These are phyloP conservation scores for Anabas testudineus DNA, from an alignment of 2,797 vertebrate species.

Conservation along the genomic window DNA sequence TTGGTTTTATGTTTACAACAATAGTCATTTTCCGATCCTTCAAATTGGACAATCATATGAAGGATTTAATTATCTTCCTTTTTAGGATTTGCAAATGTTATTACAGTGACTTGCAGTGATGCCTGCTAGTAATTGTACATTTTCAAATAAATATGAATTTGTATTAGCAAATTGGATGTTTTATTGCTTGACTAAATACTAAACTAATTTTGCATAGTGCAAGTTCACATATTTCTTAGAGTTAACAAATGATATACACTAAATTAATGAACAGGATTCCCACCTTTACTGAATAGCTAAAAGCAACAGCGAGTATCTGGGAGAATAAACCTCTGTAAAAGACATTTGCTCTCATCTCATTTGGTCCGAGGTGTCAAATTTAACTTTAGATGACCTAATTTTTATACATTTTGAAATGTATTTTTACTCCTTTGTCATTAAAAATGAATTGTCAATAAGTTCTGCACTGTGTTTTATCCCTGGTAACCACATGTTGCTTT, in stretches of 20 bases:
- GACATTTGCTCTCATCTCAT: background rate
- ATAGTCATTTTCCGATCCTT: background rate
- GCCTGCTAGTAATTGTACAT: background rate
- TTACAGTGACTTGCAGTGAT: background rate
- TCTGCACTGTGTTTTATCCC: background rate
- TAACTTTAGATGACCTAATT: background rate
- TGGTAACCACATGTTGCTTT: slow-evolving; percentile 38
- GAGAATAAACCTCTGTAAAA: background rate
- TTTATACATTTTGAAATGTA: background rate
- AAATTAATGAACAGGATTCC: background rate
- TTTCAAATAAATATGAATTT: background rate
- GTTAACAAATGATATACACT: background rate
- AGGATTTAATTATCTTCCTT: background rate
- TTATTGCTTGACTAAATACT: background rate
- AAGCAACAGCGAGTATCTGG: background rate
- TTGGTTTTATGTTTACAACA: background rate
- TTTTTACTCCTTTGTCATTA: background rate
- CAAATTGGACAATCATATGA: background rate
- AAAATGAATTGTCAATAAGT: background rate
- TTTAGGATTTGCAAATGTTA: background rate
- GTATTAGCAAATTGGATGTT: background rate
- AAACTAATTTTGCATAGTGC: background rate
- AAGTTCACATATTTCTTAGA: background rate
- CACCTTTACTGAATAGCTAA: background rate
- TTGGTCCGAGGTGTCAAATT: background rate